Evolutionary conservation across 2,888 invertebrate genomes (phyloP), one percentile per base, ranked within the genome.

Genomic region (Platycheirus rosarum): DNA sequence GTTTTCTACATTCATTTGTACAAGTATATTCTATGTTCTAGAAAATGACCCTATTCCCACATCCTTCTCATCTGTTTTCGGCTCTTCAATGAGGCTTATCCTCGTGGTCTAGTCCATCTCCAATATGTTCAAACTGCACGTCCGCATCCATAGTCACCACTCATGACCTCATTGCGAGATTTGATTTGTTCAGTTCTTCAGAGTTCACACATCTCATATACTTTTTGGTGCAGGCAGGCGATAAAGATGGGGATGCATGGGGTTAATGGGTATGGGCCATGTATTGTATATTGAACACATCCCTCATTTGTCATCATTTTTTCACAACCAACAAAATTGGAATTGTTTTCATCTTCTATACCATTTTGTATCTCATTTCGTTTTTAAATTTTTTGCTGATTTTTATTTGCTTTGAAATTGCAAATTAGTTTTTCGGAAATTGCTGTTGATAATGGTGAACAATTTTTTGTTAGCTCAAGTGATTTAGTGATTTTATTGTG

Each of bases 381-480:
- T 63, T 37, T 32, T 35, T 65, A 20, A 4, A 14, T 57, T 44
- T 14, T 37, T 26, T 26, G 40, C 35, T 20, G 14, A 35, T 57
- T 57, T 18, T 57, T 37, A 18, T 69, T 35, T 62, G 60, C 35
- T 60, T 26, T 73, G 73, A 68, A 66, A 77, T 82, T 82, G 80
- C 80, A 80, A 76, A 80, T 80, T 76, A 76, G 65, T 71, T 80
- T 71, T 69, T 20, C n/a, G 51, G 75, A 65, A 70, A 65, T 76
- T 69, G 68, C 74, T 55, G 68, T 69, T 55, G 68, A 57, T 55
- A 44, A 68, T 76, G 69, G 69, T 57, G 77, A 63, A 62, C 60
- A 68, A 49, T 13, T 62, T 66, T 51, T 32, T 48, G 55, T 68
- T 68, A 16, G 23, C 40, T 44, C 51, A 49, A 60, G 57, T 75